Conservation (phyloP, 2,888 invertebrate species). For the Chrysotoxum bicinctum region DNA sequence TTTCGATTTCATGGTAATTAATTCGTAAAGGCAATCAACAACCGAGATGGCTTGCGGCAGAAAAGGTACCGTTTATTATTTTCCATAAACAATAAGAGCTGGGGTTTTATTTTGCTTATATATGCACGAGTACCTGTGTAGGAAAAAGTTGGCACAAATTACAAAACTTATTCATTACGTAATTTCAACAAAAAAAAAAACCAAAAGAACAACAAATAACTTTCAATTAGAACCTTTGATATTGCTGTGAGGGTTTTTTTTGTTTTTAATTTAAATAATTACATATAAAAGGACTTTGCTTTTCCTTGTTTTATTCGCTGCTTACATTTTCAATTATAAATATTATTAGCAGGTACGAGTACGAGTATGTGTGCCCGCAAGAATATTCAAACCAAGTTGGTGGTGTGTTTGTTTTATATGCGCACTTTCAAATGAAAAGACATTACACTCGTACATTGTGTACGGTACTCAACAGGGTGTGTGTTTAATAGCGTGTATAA, state of each 20-base stretch:
- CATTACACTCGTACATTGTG: not conserved
- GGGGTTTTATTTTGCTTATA: not conserved
- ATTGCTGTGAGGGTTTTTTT: conserved; percentile 25
- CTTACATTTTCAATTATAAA: conserved; percentile 60
- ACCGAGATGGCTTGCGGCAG: conserved; percentile 3
- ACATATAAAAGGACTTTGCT: not conserved
- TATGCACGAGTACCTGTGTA: not conserved
- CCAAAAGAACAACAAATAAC: conserved; percentile 40
- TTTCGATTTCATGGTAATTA: conserved; percentile 46
- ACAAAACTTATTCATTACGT: conserved; percentile 42
- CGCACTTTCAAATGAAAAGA: not conserved
- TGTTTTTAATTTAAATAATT: conserved; percentile 11
- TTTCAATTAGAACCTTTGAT: conserved; percentile 55
- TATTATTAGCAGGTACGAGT: conserved; percentile 42
- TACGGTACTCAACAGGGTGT: not conserved
- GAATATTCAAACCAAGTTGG: conserved; percentile 20
- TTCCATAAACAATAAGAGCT: conserved; percentile 14
- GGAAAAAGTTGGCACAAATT: conserved; percentile 19
- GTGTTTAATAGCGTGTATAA: conserved; percentile 15
- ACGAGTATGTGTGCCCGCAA: conserved; percentile 26
- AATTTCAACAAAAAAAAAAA: conserved; percentile 46
- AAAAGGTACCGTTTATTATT: conserved; percentile 4
- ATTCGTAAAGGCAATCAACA: conserved; percentile 48
- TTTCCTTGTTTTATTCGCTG: conserved; percentile 18
- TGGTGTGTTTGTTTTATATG: not conserved